These are phyloP conservation scores for Mactra quadrangularis DNA, from an alignment of 1,140 invertebrate genomes.

Conservation along the genomic window DNA sequence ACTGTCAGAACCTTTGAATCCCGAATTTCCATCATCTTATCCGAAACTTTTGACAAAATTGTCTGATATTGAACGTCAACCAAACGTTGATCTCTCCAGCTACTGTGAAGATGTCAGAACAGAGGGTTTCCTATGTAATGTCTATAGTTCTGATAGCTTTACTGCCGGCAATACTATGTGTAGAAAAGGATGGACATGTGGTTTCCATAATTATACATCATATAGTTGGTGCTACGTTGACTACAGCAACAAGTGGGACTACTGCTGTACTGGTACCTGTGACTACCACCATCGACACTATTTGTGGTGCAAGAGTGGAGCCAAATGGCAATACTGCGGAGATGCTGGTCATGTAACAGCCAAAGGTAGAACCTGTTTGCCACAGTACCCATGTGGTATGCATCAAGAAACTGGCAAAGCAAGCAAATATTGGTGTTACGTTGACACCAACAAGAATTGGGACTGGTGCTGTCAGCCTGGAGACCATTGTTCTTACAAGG, in stretches of 20 bases:
- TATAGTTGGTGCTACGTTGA: constrained; percentile 23
- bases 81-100: neutral
- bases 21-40: neutral
- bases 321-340: constrained; percentile 35
- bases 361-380: neutral
- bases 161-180: constrained; percentile 31
- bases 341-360: neutral
- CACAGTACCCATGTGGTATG: constrained; percentile 19
- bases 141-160: neutral
- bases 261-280: constrained; percentile 28
- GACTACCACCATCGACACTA: neutral
- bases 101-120: constrained; percentile 4
- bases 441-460: neutral
- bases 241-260: constrained; percentile 2
- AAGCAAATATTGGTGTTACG: constrained; percentile 40
- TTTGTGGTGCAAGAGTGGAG: constrained; percentile 7
- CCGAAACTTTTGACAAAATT: neutral
- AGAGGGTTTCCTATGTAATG: neutral
- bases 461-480: constrained; percentile 14
- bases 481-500: neutral
- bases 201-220: constrained; percentile 3
- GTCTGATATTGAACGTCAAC: neutral
- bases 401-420: constrained; percentile 31
- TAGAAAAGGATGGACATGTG: neutral
- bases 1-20: constrained; percentile 22